Evolutionary conservation across 2,113 vertebrate species (phyloP).

Genomic region (Hyperopisus bebe): DNA sequence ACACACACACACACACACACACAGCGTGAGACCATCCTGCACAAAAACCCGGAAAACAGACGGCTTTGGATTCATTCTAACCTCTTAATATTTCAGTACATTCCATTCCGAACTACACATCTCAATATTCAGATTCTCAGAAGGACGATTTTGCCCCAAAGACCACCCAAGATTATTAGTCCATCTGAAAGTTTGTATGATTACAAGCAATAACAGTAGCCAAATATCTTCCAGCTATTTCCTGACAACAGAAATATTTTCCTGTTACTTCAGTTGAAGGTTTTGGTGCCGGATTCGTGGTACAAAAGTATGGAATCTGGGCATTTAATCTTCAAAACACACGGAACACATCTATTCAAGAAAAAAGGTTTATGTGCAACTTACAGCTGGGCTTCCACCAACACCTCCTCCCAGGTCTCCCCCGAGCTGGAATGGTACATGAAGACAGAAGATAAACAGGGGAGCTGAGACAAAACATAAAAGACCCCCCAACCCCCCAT

Average conservation of each 20-base stretch:
- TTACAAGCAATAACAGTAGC: neutral
- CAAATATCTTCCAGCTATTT: neutral
- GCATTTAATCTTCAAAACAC: constrained; percentile 13
- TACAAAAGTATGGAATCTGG: neutral
- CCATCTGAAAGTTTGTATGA: neutral
- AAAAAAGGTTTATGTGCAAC: constrained; percentile 58
- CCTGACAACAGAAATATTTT: neutral
- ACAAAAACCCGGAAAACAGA: neutral
- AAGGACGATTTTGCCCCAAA: neutral
- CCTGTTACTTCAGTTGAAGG: neutral
- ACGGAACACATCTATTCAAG: constrained; percentile 31
- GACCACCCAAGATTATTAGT: neutral
- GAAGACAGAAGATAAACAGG: neutral
- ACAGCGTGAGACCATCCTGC: constrained; percentile 6
- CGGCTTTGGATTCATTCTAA: neutral
- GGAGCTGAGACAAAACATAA: constrained; percentile 18
- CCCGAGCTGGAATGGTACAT: constrained; percentile 80
- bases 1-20: constrained; percentile 2
- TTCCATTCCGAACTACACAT: neutral
- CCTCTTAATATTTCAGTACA: neutral
- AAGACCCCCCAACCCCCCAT: neutral
- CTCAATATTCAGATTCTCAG: neutral
- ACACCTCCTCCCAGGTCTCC: constrained; percentile 99
- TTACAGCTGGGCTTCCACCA: constrained; percentile 99
- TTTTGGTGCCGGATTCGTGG: neutral